Conservation (phyloP, 2,113 vertebrate species). For the Bubo scandiacus region DNA sequence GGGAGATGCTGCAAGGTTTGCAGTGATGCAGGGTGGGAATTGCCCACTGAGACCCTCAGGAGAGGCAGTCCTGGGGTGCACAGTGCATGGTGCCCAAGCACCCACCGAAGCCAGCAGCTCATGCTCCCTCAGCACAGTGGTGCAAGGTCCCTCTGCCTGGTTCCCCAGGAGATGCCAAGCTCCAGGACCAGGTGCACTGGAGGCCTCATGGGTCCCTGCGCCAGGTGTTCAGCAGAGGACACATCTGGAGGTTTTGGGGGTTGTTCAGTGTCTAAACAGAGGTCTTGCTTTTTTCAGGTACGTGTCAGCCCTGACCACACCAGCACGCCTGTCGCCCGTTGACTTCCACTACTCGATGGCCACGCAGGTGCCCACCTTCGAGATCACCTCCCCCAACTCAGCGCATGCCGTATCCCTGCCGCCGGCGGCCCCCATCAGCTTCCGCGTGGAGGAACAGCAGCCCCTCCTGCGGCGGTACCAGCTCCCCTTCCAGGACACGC, state of each 20-base stretch:
- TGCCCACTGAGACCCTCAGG: rapidly evolving
- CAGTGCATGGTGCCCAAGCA: neutral
- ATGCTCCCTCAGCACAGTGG: neutral
- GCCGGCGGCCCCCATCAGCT: slow-evolving; percentile 86
- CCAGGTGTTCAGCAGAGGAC: rapidly evolving
- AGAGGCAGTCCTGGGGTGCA: neutral
- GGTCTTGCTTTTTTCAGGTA: slow-evolving; percentile 79
- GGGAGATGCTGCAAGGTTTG: neutral
- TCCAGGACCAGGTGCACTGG: neutral
- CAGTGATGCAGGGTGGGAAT: neutral
- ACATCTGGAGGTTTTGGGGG: rapidly evolving
- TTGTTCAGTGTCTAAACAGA: neutral
- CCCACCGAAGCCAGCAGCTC: neutral
- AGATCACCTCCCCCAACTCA: slow-evolving; percentile 95
- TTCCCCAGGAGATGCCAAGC: neutral
- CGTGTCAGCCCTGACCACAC: slow-evolving; percentile 96
- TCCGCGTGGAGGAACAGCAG: slow-evolving; percentile 90
- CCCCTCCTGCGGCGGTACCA: slow-evolving; percentile 89
- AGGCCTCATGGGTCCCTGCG: rapidly evolving
- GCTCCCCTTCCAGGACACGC: slow-evolving; percentile 86
- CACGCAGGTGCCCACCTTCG: slow-evolving; percentile 93
- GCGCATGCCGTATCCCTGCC: slow-evolving; percentile 92
- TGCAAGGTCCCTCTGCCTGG: neutral
- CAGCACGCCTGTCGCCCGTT: slow-evolving; percentile 92
- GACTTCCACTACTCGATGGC: slow-evolving; percentile 96